Evolutionary conservation across 30 jellyfish, hydroid and myxozoan species (phyloP), one percentile per base, ranked within the genome.

Genomic region (Aurelia aurita): DNA sequence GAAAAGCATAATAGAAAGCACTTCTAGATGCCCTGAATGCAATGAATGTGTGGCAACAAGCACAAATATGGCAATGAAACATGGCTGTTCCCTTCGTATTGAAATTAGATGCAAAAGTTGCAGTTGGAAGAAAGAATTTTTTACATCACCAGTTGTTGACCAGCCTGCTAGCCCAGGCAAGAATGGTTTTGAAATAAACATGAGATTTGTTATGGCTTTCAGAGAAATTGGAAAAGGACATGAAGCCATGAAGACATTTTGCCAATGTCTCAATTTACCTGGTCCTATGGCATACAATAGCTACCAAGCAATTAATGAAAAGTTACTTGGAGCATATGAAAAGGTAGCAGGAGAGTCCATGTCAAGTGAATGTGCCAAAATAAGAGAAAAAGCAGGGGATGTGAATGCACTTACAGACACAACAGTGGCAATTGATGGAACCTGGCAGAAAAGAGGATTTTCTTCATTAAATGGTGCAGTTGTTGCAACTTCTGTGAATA

Each of bases 181-280:
- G 45, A 62, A 22, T 62, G 74, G 0, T 19, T 62, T 62, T 49
- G 89, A 79, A 32, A 79, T 84, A 19, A 84, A 72, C 39, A 23
- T 69, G 20, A 31, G 91, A 54, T 11, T 55, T 32, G 90, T 84
- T 23, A 72, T 72, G 67, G 94, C 69, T 14, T 79, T 79, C 44
- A 79, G 90, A 58, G 85, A 60, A 46, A 79, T 79, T 22, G 79
- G 90, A 19, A 13, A 59, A 47, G 90, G 94, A 19, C 94, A 84
- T 58, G 58, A 32, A 25, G 85, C 94, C 20, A 70, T 84, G 94
- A 71, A 57, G 57, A 62, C 32, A 8, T 69, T 71, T 61, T 55
- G 65, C 57, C 51, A 75, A 43, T 49, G 64, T 10, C 45, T 84
- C 84, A 84, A 84, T 60, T 45, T 84, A 91, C 82, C 89, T 23